A percentile compares a stretch with the other conserved stretches of the same genome.
phyloP scores from a whole-genome alignment of 2,797 vertebrate species.

The Tachyglossus aculeatus region DNA sequence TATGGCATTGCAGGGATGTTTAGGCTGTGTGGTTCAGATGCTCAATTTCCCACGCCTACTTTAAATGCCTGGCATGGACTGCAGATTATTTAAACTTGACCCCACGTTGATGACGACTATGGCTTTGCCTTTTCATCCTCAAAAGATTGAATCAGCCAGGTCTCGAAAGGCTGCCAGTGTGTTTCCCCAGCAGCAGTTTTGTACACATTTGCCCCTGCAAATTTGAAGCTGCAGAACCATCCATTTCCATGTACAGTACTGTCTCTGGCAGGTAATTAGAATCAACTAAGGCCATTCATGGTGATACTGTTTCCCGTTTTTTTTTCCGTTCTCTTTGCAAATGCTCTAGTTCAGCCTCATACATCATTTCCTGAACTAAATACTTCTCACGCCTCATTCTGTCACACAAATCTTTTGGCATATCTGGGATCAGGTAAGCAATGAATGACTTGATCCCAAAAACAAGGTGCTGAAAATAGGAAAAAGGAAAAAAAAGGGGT shows the following conservation, averaged over 20 bases:
- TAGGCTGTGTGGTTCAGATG: not conserved
- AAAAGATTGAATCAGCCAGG: slow-evolving; percentile 19
- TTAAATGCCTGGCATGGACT: slow-evolving; percentile 36
- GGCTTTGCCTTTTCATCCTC: slow-evolving; percentile 11
- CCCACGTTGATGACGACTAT: not conserved
- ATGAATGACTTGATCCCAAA: slow-evolving; percentile 99
- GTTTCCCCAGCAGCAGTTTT: not conserved
- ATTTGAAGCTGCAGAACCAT: not conserved
- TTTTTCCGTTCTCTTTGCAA: slow-evolving; percentile 94
- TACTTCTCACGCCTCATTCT: slow-evolving; percentile 98
- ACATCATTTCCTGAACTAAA: slow-evolving; percentile 99
- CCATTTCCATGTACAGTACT: not conserved
- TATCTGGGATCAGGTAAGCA: slow-evolving; percentile 97
- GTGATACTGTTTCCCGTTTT: slow-evolving; percentile 94
- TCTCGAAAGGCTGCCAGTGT: slow-evolving; percentile 29
- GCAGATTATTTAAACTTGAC: not conserved
- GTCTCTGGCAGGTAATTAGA: slow-evolving; percentile 8
- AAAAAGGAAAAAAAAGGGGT: slow-evolving; percentile 29
- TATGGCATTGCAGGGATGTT: not conserved
- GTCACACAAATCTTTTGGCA: slow-evolving; percentile 95
- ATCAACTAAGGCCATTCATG: slow-evolving; percentile 96
- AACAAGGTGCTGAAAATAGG: slow-evolving; percentile 89
- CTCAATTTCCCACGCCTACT: slow-evolving; percentile 11
- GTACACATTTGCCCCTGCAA: not conserved
- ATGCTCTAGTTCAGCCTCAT: slow-evolving; percentile 95